Conservation (phyloP, 92 coral and sea anemone species). For the Porites divaricata region DNA sequence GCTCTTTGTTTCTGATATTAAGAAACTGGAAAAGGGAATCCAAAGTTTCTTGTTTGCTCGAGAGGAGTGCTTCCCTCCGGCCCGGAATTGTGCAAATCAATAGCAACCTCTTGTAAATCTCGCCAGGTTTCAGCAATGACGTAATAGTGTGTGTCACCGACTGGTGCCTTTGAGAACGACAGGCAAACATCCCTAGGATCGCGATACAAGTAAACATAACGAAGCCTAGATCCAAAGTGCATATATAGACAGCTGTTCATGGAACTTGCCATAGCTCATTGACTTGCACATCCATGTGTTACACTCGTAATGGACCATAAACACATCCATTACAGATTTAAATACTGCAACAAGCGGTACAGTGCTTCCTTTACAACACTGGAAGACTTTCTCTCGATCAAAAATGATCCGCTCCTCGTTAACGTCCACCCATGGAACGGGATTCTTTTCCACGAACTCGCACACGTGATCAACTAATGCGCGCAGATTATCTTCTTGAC, state of each 20-base stretch:
- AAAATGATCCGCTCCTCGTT: neutral
- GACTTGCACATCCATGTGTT: neutral
- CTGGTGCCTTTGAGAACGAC: neutral
- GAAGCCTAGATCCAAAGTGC: neutral
- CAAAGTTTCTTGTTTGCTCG: neutral
- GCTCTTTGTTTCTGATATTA: neutral
- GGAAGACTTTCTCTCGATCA: neutral
- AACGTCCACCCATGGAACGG: neutral
- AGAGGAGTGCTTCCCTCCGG: neutral
- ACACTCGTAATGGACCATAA: neutral
- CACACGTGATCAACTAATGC: neutral
- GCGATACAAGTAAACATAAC: neutral
- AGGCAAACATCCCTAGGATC: neutral
- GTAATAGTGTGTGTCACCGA: neutral
- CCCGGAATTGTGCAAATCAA: neutral
- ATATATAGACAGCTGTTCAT: neutral
- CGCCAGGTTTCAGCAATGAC: neutral
- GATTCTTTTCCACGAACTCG: neutral
- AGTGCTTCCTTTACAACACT: neutral
- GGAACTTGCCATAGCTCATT: neutral
- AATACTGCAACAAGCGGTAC: neutral
- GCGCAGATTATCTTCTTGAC: neutral
- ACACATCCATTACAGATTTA: neutral
- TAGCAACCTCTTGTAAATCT: neutral
- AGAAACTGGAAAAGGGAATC: neutral